phyloP scores from a whole-genome alignment of 2,888 invertebrate genomes.

The Julus scandinavius region DNA sequence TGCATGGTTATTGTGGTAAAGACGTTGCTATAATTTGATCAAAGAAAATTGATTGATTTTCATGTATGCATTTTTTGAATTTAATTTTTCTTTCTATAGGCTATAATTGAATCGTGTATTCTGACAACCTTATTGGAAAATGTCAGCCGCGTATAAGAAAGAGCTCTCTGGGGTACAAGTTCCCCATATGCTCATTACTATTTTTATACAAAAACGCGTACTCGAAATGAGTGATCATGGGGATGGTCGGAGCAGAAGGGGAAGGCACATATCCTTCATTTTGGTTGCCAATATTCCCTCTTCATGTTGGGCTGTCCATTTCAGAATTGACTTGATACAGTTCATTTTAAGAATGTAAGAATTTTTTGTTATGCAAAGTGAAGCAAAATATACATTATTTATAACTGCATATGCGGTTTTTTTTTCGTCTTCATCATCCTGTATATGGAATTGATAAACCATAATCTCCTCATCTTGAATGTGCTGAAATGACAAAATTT shows the following conservation, averaged over 20 bases:
- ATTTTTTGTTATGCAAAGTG: too few relatives aligned
- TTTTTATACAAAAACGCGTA: constrained; percentile 26
- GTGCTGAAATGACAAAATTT: too few relatives aligned
- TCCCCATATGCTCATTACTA: constrained; percentile 33
- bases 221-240: constrained; percentile 27
- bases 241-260: constrained; percentile 1
- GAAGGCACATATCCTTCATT: not conserved
- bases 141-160: constrained; percentile 16
- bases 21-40: not conserved
- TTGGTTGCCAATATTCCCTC: not conserved
- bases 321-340: not conserved
- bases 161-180: constrained; percentile 21
- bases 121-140: constrained; percentile 33
- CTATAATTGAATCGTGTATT: not conserved
- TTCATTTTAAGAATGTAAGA: too few relatives aligned
- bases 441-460: too few relatives aligned
- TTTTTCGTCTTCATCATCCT: too few relatives aligned
- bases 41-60: constrained; percentile 12
- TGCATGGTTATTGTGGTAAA: not conserved
- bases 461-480: too few relatives aligned
- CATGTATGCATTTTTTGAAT: constrained; percentile 6
- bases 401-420: too few relatives aligned
- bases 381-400: too few relatives aligned
- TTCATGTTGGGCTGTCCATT: not conserved
- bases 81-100: not conserved